These are phyloP conservation scores for Parasteatoda tepidariorum DNA, from an alignment of 1,140 invertebrate genomes.

Conservation along the genomic window DNA sequence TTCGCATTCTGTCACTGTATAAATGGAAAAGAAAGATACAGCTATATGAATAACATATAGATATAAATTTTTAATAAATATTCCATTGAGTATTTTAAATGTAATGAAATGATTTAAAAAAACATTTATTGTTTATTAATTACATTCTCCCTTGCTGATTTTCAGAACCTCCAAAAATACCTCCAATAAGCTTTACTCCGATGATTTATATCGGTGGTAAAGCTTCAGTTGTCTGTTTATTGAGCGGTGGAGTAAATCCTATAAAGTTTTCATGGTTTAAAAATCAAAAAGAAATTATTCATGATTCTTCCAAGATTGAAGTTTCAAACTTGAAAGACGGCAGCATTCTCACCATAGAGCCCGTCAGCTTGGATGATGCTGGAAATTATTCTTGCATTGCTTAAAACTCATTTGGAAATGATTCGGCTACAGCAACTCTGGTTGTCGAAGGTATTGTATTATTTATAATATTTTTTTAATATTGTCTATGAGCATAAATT, in stretches of 20 bases:
- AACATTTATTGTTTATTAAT: no score
- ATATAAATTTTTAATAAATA: no score
- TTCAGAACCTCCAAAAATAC: slow-evolving; percentile 23
- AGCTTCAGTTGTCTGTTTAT: slow-evolving; percentile 25
- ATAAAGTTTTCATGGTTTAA: slow-evolving; percentile 42
- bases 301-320: neutral
- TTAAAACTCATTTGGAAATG: slow-evolving; percentile 67
- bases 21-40: no score
- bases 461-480: no score
- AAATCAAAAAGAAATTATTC: neutral
- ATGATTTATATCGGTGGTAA: slow-evolving; percentile 12
- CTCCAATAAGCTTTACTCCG: slow-evolving; percentile 34
- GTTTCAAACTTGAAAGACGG: neutral
- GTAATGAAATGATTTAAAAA: no score
- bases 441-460: no score
- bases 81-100: no score
- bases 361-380: slow-evolving; percentile 65
- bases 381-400: slow-evolving; percentile 70
- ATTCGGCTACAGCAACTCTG: neutral
- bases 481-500: neutral
- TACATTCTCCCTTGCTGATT: no score
- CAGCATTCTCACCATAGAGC: no score
- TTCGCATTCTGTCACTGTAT: no score
- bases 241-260: slow-evolving; percentile 23
- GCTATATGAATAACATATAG: no score